Evolutionary conservation across 2,797 vertebrate species (phyloP), one percentile per base, ranked within the genome.

Genomic region (Crenichthys baileyi): DNA sequence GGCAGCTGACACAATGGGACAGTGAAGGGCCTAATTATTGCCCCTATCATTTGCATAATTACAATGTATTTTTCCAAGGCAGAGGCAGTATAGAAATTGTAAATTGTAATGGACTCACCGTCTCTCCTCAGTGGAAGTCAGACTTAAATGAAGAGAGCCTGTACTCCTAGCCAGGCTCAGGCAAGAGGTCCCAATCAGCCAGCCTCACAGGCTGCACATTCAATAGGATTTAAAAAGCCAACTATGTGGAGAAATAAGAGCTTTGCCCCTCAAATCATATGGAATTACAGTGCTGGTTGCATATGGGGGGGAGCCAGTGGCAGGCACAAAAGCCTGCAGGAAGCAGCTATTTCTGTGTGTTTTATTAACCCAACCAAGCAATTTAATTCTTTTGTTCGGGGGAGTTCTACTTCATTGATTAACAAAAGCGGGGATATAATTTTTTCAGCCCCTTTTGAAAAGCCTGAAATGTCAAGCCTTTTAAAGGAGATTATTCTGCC

Each of bases 401-500:
- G 97, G 97, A 99, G 98, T 99, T 99, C 98, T 99, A 99, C 98
- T 99, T 99, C 98, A 99, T 99, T 99, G 98, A 99, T 99, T 99
- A 99, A 99, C 98, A 99, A 99, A 99, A 99, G 98, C 97, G 97
- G 97, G 98, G 98, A 99, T 99, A 99, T 99, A 98, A 99, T 99
- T 99, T 99, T 99, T 98, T 98, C 97, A 98, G 98, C 97, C 98
- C 93, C 97, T 97, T 99, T 97, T 99, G 97, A 99, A 99, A 99
- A 99, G 98, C 97, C 97, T 99, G 98, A 99, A 99, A 99, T 99
- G 98, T 99, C 98, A 99, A 99, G 98, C 98, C 98, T 99, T 99
- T 99, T 98, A 99, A 99, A 99, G 97, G 97, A 99, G 98, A 99
- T 99, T 99, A 99, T 99, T 99, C 98, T 98, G 97, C 98, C 98